phyloP scores from a whole-genome alignment of 2,888 invertebrate species.

The Aphidius colemani region DNA sequence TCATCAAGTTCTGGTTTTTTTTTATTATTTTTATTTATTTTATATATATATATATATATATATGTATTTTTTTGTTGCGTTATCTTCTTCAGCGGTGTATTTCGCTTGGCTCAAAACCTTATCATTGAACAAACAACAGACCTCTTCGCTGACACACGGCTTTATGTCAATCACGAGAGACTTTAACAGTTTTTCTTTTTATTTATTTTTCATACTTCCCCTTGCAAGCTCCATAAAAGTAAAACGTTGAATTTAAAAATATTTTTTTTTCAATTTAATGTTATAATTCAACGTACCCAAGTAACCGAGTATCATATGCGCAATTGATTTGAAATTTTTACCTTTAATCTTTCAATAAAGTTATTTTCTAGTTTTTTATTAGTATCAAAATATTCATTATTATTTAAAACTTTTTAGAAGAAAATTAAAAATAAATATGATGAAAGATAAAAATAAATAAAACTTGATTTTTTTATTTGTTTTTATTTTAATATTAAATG shows the following conservation, averaged over 20 bases:
- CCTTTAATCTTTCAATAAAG: too few species aligned
- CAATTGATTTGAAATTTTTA: too few species aligned
- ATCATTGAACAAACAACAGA: constrained; percentile 52
- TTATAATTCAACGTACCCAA: too few species aligned
- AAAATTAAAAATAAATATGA: too few species aligned
- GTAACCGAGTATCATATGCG: too few species aligned
- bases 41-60: constrained; percentile 24
- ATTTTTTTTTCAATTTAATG: too few species aligned
- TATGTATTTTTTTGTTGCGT: constrained; percentile 18
- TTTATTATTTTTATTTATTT: neutral
- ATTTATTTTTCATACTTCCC: constrained; percentile 8
- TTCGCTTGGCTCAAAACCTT: constrained; percentile 42
- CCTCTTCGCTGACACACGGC: constrained; percentile 34
- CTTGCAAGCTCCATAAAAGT: neutral
- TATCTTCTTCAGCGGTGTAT: constrained; percentile 32
- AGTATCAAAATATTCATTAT: too few species aligned
- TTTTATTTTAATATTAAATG: neutral
- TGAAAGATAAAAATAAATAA: too few species aligned
- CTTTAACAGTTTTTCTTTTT: constrained; percentile 26
- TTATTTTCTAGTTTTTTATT: too few species aligned
- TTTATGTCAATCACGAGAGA: constrained; percentile 38
- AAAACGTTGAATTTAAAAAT: too few species aligned
- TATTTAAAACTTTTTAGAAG: too few species aligned
- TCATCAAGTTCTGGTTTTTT: too few species aligned
- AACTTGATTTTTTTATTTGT: constrained; percentile 4